Evolutionary conservation across 2,797 vertebrate species (phyloP).

Genomic region (Arctocebus calabarensis): DNA sequence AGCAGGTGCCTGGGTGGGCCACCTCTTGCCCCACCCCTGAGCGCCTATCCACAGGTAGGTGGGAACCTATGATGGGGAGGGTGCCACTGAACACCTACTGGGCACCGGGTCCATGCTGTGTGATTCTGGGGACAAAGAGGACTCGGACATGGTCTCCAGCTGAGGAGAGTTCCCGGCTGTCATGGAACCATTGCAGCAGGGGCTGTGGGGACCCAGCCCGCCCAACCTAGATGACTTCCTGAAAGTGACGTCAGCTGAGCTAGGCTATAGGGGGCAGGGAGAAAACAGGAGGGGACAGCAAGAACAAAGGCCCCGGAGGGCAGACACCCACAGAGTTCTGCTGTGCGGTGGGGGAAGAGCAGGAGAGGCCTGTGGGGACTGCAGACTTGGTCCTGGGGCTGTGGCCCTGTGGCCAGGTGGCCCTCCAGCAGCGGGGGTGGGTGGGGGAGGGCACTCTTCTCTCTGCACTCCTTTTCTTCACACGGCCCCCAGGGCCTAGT

Average conservation of each 20-base stretch:
- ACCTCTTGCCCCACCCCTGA: background rate
- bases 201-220: background rate
- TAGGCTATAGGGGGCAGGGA: background rate
- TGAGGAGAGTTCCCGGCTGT: background rate
- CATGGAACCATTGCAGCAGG: background rate
- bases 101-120: background rate
- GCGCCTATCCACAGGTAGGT: background rate
- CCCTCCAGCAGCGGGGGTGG: too few relatives aligned
- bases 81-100: background rate
- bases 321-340: background rate
- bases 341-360: background rate
- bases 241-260: background rate
- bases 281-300: background rate
- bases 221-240: background rate
- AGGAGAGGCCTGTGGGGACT: background rate
- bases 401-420: fast-evolving
- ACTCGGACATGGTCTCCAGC: background rate
- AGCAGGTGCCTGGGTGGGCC: background rate
- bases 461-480: background rate
- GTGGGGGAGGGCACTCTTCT: background rate
- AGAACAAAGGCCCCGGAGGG: background rate
- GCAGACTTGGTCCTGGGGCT: too few relatives aligned
- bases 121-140: background rate
- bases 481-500: background rate
- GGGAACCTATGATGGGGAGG: background rate